phyloP scores from a whole-genome alignment of 2,113 vertebrate genomes.

The Camelus dromedarius region DNA sequence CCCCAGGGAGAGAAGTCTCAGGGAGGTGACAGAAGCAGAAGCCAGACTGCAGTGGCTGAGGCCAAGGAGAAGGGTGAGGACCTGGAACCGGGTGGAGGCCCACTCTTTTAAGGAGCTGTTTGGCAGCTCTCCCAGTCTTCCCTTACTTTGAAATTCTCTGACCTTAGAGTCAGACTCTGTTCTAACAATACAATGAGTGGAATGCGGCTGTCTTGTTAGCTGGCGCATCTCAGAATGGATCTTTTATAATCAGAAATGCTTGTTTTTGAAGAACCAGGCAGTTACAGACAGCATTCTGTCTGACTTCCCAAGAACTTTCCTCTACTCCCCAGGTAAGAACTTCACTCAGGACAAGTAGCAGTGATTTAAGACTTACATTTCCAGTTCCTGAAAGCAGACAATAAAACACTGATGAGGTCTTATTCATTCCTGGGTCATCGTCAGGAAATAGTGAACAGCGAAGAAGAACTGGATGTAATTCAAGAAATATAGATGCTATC shows the following conservation, averaged over 20 bases:
- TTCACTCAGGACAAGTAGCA: slow-evolving; percentile 19
- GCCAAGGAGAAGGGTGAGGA: neutral
- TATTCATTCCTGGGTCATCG: slow-evolving; percentile 58
- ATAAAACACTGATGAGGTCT: slow-evolving; percentile 72
- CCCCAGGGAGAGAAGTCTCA: neutral
- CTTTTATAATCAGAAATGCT: slow-evolving; percentile 48
- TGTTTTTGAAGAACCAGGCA: slow-evolving; percentile 48
- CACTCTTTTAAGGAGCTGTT: neutral
- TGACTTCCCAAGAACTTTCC: slow-evolving; percentile 61
- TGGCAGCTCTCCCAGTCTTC: neutral
- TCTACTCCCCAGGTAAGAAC: neutral
- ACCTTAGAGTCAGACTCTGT: neutral
- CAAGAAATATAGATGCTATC: slow-evolving; percentile 46
- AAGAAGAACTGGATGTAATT: slow-evolving; percentile 54
- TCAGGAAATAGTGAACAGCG: slow-evolving; percentile 55
- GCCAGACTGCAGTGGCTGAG: neutral
- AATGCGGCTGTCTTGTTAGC: neutral
- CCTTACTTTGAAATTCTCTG: neutral
- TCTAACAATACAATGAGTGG: neutral
- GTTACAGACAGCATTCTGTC: neutral
- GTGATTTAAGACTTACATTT: slow-evolving; percentile 69
- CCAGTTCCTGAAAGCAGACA: slow-evolving; percentile 51
- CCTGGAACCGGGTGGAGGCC: neutral
- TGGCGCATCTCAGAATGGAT: neutral
- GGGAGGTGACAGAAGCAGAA: neutral